These are phyloP conservation scores for Cheiracanthium punctorium DNA, from an alignment of 2,888 invertebrate genomes.

Conservation along the genomic window DNA sequence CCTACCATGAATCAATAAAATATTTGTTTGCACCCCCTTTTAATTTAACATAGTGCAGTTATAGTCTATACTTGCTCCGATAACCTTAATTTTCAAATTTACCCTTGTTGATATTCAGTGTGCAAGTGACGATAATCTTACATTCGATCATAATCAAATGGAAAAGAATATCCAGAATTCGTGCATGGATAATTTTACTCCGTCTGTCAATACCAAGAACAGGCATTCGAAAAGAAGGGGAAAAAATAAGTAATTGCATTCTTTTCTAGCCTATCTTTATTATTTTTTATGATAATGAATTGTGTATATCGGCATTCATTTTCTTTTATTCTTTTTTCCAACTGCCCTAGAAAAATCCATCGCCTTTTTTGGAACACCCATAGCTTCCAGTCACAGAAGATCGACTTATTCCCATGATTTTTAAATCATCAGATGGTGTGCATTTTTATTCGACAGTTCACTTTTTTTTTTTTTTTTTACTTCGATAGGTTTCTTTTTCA, in stretches of 20 bases:
- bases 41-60: no score
- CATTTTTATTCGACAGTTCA: not conserved
- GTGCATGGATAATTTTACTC: not conserved
- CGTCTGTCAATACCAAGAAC: not conserved
- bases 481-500: no score
- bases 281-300: not conserved
- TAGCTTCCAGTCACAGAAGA: conserved; percentile 46
- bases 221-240: not conserved
- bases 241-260: not conserved
- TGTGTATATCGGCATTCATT: not conserved
- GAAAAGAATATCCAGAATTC: no score
- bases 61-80: no score
- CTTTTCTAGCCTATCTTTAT: not conserved
- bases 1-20: no score
- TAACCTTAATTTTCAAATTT: not conserved
- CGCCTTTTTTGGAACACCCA: conserved; percentile 46
- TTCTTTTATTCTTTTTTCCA: conserved; percentile 20
- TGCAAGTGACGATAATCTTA: not conserved
- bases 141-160: no score
- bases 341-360: conserved; percentile 18
- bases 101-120: not conserved
- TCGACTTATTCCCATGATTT: not conserved
- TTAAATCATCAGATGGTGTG: not conserved
- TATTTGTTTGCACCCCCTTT: no score
- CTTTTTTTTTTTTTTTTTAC: not conserved